Percentiles rank a stretch among this genome's conserved stretches.
Conservation (phyloP, 2,888 invertebrate species). For the Cheilosia urbana region DNA sequence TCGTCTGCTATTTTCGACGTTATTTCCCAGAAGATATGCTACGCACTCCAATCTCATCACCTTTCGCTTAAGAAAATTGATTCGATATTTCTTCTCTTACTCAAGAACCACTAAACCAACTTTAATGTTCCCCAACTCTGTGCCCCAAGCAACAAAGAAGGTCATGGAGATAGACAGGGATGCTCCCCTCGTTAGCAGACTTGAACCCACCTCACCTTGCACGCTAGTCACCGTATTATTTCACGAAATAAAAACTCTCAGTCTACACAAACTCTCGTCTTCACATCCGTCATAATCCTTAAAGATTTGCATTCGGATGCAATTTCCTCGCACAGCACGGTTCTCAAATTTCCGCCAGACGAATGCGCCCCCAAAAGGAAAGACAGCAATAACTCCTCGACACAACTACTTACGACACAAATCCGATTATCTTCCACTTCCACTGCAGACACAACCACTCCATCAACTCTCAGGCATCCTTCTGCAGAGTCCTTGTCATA, state of each 20-base stretch:
- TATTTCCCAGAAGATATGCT: too few relatives aligned
- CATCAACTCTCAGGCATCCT: slow-evolving; percentile 27
- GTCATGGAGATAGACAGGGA: too few relatives aligned
- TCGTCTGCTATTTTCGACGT: too few relatives aligned
- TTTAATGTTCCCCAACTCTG: too few relatives aligned
- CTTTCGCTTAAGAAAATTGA: too few relatives aligned
- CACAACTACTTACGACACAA: slow-evolving; percentile 55
- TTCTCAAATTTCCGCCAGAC: slow-evolving; percentile 44
- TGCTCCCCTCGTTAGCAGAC: neutral
- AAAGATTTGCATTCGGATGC: slow-evolving; percentile 44
- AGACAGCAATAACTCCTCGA: slow-evolving; percentile 48
- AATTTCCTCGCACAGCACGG: slow-evolving; percentile 19
- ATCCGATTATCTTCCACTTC: slow-evolving; percentile 67
- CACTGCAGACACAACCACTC: slow-evolving; percentile 37
- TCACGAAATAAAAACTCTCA: neutral
- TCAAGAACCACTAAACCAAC: too few relatives aligned
- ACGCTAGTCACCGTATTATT: neutral
- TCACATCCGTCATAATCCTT: slow-evolving; percentile 57
- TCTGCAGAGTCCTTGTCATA: slow-evolving; percentile 47
- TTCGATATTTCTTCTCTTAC: too few relatives aligned
- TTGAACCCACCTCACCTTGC: neutral
- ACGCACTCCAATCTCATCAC: too few relatives aligned
- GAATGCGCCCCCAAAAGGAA: slow-evolving; percentile 12
- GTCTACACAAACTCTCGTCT: slow-evolving; percentile 30
- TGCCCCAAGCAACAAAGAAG: too few relatives aligned